Percentiles rank a stretch among this genome's conserved stretches.
Conservation (phyloP, 2,113 vertebrate genomes). For the Chionomys nivalis region DNA sequence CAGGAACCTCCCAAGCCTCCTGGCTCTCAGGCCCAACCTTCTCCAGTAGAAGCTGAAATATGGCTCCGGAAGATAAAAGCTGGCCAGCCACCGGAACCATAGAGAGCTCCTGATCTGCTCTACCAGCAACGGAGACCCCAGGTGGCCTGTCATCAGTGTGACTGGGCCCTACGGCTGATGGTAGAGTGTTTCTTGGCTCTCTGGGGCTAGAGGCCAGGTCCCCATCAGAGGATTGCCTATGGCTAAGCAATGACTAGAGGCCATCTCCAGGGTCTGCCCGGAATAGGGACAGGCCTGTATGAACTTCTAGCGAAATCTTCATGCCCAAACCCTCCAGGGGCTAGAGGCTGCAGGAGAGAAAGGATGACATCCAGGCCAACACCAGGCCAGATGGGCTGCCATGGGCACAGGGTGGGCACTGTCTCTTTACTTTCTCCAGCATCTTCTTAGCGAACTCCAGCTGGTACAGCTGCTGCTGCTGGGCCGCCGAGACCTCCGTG, state of each 20-base stretch:
- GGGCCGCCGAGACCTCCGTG: slow-evolving; percentile 88
- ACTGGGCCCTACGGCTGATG: not conserved
- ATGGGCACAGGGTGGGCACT: rapidly evolving
- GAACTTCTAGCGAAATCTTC: not conserved
- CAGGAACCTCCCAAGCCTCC: not conserved
- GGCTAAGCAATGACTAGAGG: not conserved
- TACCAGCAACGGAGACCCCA: not conserved
- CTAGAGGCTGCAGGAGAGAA: not conserved
- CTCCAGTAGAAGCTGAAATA: not conserved
- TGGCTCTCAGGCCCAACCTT: too few relatives aligned
- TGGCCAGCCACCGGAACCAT: not conserved
- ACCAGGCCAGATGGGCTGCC: rapidly evolving
- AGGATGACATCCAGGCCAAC: rapidly evolving
- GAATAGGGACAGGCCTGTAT: not conserved
- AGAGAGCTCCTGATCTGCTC: not conserved
- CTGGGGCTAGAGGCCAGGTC: not conserved
- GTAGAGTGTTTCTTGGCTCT: not conserved
- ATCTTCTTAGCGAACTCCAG: slow-evolving; percentile 91
- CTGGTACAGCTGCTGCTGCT: slow-evolving; percentile 89
- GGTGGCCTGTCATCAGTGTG: too few relatives aligned
- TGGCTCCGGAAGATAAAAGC: not conserved
- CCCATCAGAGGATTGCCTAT: not conserved
- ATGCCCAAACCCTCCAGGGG: not conserved
- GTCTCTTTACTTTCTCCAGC: slow-evolving; percentile 87
- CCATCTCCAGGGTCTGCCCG: not conserved